Conservation (phyloP, 2,888 invertebrate species). For the Cerceris rybyensis region DNA sequence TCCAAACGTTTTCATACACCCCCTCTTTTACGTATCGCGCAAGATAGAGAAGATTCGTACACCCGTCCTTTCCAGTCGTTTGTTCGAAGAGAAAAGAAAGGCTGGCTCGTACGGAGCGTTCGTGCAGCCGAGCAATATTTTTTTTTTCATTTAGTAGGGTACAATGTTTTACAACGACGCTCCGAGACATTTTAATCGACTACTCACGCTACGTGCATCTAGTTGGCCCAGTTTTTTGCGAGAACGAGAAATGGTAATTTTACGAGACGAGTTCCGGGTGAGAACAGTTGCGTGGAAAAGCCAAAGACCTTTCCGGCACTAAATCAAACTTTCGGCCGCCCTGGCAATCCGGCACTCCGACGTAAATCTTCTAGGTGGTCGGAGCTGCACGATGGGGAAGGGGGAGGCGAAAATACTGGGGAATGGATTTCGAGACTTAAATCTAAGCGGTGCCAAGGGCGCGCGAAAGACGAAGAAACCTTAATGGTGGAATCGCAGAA, state of each 20-base stretch:
- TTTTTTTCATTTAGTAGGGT: no score
- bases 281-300: not conserved
- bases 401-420: constrained; percentile 1
- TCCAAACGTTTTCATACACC: constrained; percentile 43
- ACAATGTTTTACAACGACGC: no score
- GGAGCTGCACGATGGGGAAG: constrained; percentile 14
- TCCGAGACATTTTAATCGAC: no score
- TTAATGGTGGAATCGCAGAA: not conserved
- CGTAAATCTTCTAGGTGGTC: constrained; percentile 57
- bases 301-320: constrained; percentile 34
- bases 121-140: no score
- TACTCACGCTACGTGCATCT: no score
- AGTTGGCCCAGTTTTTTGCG: no score
- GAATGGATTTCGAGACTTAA: constrained; percentile 33
- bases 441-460: constrained; percentile 44
- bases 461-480: constrained; percentile 10
- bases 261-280: no score
- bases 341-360: constrained; percentile 54
- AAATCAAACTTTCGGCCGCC: constrained; percentile 59
- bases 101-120: not conserved
- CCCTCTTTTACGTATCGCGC: constrained; percentile 17
- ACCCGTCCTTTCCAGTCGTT: constrained; percentile 27
- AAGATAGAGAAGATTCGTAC: constrained; percentile 46
- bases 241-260: no score
- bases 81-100: not conserved